Percentiles rank a stretch among this genome's conserved stretches.
These are phyloP conservation scores for Leucophenga maculata DNA, from an alignment of 2,888 invertebrate genomes.

Conservation along the genomic window DNA sequence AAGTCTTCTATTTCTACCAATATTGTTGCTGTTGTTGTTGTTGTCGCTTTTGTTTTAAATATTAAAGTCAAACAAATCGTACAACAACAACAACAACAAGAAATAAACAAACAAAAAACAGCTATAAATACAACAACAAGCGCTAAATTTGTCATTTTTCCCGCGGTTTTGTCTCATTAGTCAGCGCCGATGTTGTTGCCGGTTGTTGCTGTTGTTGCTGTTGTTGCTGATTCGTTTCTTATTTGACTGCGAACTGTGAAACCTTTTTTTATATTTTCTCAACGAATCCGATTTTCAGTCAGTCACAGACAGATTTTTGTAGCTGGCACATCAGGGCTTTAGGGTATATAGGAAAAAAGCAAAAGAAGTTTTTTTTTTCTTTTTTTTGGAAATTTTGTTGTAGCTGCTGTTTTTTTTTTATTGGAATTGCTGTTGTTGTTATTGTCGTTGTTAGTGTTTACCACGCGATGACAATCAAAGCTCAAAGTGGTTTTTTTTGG, in stretches of 20 bases:
- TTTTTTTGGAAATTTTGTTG: too few relatives aligned
- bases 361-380: too few relatives aligned
- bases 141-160: constrained; percentile 61
- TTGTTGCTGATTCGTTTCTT: background rate
- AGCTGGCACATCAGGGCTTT: too few relatives aligned
- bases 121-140: constrained; percentile 27
- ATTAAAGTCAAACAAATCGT: constrained; percentile 61
- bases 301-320: too few relatives aligned
- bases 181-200: constrained; percentile 39
- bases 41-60: constrained; percentile 60
- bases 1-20: constrained; percentile 42
- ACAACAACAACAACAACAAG: constrained; percentile 22
- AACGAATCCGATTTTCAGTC: too few relatives aligned
- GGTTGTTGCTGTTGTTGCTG: background rate
- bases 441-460: constrained; percentile 41
- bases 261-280: too few relatives aligned
- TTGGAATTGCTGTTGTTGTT: background rate
- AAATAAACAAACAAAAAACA: constrained; percentile 4
- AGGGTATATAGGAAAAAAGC: too few relatives aligned
- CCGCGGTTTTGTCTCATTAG: constrained; percentile 65
- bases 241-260: background rate
- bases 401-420: too few relatives aligned
- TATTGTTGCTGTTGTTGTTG: constrained; percentile 34
- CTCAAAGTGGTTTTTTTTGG: constrained; percentile 39
- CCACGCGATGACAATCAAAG: constrained; percentile 59